Evolutionary conservation across 2,797 vertebrate genomes (phyloP).

Genomic region (Neosalanx taihuensis): DNA sequence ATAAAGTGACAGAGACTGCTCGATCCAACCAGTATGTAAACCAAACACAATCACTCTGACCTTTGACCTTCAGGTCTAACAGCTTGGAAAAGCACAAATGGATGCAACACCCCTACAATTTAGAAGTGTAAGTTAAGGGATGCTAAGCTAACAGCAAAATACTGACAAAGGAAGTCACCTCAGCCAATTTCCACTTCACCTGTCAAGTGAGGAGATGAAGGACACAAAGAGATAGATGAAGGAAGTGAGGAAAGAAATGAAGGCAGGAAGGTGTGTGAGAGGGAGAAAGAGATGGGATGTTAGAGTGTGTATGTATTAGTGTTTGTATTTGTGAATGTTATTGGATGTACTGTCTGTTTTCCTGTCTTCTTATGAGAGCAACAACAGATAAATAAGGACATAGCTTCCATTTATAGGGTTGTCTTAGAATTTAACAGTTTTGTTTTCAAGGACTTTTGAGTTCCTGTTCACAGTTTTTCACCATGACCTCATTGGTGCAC

Average conservation of each 20-base stretch:
- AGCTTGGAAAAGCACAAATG: constrained; percentile 6
- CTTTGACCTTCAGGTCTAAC: constrained; percentile 31
- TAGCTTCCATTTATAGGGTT: constrained; percentile 54
- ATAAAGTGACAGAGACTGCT: constrained; percentile 3
- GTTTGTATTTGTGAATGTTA: constrained; percentile 14
- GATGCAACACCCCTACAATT: not conserved
- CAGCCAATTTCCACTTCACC: not conserved
- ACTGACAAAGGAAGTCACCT: not conserved
- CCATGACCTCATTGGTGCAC: constrained; percentile 49
- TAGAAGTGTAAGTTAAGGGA: not conserved
- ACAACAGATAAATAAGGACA: constrained; percentile 44
- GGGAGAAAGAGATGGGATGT: constrained; percentile 1
- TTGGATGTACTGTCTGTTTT: constrained; percentile 5
- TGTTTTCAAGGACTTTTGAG: constrained; percentile 57
- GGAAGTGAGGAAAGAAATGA: not conserved
- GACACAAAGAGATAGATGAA: no score
- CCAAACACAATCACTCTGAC: constrained; percentile 39
- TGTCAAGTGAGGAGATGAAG: not conserved
- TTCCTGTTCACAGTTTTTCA: constrained; percentile 38
- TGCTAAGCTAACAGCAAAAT: not conserved
- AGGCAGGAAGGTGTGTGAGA: not conserved
- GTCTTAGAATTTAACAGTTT: constrained; percentile 60
- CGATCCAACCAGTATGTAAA: constrained; percentile 37
- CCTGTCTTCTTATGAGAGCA: constrained; percentile 24
- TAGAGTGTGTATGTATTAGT: constrained; percentile 19